Conservation (phyloP, 1,140 invertebrate species). For the Panagrolaimus sp. region DNA sequence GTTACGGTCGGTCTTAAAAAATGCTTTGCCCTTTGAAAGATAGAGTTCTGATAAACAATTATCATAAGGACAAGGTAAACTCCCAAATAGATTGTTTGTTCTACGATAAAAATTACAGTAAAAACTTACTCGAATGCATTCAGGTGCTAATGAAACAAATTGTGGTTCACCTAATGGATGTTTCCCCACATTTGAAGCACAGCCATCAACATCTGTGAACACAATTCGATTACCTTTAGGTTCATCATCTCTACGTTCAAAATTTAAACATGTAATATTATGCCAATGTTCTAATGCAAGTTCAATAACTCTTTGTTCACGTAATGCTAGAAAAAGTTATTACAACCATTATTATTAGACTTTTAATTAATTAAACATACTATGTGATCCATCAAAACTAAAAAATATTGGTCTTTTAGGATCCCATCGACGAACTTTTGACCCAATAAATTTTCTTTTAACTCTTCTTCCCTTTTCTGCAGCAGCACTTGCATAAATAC, state of each 20-base stretch:
- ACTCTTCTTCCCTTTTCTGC: conserved; percentile 32
- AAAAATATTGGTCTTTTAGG: conserved; percentile 54
- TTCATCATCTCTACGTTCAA: conserved; percentile 53
- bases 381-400: conserved; percentile 59
- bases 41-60: too few species aligned
- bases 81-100: too few species aligned
- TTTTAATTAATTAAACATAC: conserved; percentile 37
- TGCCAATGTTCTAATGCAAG: conserved; percentile 58
- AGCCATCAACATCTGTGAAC: conserved; percentile 58
- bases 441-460: conserved; percentile 59
- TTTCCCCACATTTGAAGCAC: conserved; percentile 51
- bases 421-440: conserved; percentile 55
- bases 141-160: conserved; percentile 57
- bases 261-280: conserved; percentile 57
- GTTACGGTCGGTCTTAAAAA: too few species aligned
- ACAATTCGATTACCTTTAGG: conserved; percentile 54
- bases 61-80: too few species aligned
- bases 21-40: too few species aligned
- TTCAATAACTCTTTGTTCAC: conserved; percentile 56
- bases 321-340: conserved; percentile 38
- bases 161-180: conserved; percentile 57
- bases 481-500: conserved; percentile 37
- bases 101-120: too few species aligned
- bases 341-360: too few species aligned
- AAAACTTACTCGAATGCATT: conserved; percentile 52